These are phyloP conservation scores for Sarcophaga bullata DNA, from an alignment of 1,140 invertebrate species.

Conservation along the genomic window DNA sequence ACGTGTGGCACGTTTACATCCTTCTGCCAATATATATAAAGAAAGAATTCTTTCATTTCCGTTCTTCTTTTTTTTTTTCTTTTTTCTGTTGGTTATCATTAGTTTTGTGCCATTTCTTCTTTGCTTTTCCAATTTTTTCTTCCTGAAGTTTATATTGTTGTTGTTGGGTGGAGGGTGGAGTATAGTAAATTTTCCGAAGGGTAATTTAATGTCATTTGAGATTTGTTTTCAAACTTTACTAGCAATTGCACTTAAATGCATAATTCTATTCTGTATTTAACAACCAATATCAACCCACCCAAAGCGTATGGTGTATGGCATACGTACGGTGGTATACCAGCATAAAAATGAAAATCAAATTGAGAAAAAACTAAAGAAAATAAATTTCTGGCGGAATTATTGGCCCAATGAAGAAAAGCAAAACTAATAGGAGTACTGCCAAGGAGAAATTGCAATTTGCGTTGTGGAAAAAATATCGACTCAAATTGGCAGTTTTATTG, in stretches of 20 bases:
- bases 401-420: conserved; percentile 1
- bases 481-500: conserved; percentile 38
- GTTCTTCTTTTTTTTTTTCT: conserved; percentile 23
- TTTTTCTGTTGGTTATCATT: not conserved
- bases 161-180: not conserved
- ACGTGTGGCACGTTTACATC: conserved; percentile 1
- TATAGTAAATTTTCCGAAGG: conserved; percentile 32
- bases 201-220: conserved; percentile 38
- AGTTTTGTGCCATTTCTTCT: not conserved
- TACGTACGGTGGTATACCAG: too few species aligned
- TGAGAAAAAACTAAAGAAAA: not conserved
- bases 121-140: not conserved
- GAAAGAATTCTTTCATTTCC: not conserved
- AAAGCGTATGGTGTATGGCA: too few species aligned
- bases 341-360: too few species aligned
- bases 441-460: too few species aligned
- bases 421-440: not conserved
- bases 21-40: not conserved
- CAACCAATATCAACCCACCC: too few species aligned
- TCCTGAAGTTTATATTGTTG: not conserved
- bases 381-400: not conserved
- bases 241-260: conserved; percentile 36
- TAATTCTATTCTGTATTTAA: conserved; percentile 7
- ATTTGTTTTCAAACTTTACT: conserved; percentile 33
- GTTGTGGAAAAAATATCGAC: conserved; percentile 4